Base-by-base conservation (phyloP, 2,113 vertebrate species). In the Gasterosteus aculeatus region DNA sequence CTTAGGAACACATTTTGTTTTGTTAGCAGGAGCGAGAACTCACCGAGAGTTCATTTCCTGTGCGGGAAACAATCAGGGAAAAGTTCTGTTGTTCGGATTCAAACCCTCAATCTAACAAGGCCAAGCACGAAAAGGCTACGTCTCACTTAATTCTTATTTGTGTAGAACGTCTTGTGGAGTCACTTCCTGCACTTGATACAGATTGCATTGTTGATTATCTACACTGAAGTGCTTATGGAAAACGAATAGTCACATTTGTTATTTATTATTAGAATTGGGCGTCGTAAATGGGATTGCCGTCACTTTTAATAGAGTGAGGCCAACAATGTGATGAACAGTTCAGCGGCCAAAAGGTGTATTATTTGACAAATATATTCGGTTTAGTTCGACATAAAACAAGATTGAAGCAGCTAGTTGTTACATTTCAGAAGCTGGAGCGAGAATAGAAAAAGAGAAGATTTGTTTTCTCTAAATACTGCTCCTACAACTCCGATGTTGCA, bases 11-110 rank as follows among this genome's bases (percentile, higher is more conserved):
- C 35, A 18, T 53, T 54, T 53, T 77, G 72, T 74, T 75, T 73
- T 67, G 11, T 72, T 81, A 38, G 57, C 26, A 12, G 22, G 41
- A 69, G 74, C 39, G 38, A 81, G 49, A 77, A 59, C 49, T 39
- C 65, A 60, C 29, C 39, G 4, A 54, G 61, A 44, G 76, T 61
- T 73, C n/a, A 72, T 54, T 85, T 89, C 82, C 87, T 81, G 60
- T 35, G 69, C 29, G 11, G 69, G 61, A 38, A 56, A 58, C 64
- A 35, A 15, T 41, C 41, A 0, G 2, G 29, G 64, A 81, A 46
- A 67, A 46, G 56, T 41, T 19, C 18, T 56, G 54, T 59, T 35
- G n/a, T 35, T 8, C 38, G 15, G 14, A 71, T 15, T 61, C 57
- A 49, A 35, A 53, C 41, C n/a, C 7, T 19, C 35, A 46, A 35